phyloP scores from a whole-genome alignment of 37 sponge, comb jelly and placozoan genomes.

The Petrosia ficiformis region DNA sequence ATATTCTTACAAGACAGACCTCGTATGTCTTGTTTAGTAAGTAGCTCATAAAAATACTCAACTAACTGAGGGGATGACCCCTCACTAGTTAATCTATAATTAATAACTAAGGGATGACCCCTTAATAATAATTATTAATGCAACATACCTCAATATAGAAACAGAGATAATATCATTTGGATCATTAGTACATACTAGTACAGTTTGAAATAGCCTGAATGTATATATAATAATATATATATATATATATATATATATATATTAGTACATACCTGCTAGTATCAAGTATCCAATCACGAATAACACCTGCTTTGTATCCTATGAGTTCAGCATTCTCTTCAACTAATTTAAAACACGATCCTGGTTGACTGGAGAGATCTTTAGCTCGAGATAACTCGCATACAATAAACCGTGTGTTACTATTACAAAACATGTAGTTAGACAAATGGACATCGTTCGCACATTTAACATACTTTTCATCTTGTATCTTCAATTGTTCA shows the following conservation, averaged over 20 bases:
- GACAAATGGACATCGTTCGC: background rate
- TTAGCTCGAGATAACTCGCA: slow-evolving; percentile 41
- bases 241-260: background rate
- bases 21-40: slow-evolving; percentile 5
- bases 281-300: slow-evolving; percentile 53
- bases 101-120: too few relatives aligned
- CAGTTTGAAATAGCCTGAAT: slow-evolving; percentile 26
- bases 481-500: slow-evolving; percentile 9
- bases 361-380: slow-evolving; percentile 4
- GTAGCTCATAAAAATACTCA: slow-evolving; percentile 20
- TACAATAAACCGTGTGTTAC: slow-evolving; percentile 38
- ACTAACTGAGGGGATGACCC: background rate
- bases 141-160: slow-evolving; percentile 33
- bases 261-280: slow-evolving; percentile 23
- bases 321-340: slow-evolving; percentile 7
- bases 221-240: background rate
- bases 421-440: background rate
- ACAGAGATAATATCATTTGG: slow-evolving; percentile 17
- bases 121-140: background rate
- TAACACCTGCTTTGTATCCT: slow-evolving; percentile 52
- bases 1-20: slow-evolving; percentile 1
- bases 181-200: slow-evolving; percentile 29
- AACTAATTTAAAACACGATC: slow-evolving; percentile 26
- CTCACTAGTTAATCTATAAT: slow-evolving; percentile 10
- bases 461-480: background rate